Evolutionary conservation across 2,888 invertebrate genomes (phyloP).

Genomic region (Mongoloraphidia duomilia): DNA sequence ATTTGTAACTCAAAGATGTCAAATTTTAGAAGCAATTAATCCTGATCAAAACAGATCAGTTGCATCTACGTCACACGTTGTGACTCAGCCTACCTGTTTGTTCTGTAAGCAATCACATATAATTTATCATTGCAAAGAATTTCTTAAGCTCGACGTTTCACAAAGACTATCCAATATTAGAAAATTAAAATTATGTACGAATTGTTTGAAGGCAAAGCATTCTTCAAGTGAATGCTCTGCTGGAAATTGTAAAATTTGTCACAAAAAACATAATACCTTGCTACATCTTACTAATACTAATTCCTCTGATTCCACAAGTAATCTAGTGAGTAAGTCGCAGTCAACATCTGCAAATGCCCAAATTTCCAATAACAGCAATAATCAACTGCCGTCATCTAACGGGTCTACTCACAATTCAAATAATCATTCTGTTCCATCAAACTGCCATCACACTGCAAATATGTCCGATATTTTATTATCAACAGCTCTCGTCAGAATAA

Average conservation of each 20-base stretch:
- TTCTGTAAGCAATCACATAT: not conserved
- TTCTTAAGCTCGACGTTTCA: not conserved
- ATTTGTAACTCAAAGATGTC: not conserved
- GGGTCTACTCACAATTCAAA: not conserved
- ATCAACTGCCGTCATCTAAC: no score
- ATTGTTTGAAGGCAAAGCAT: not conserved
- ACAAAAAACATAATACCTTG: not conserved
- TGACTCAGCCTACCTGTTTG: not conserved
- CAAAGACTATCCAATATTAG: not conserved
- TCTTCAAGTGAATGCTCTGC: not conserved
- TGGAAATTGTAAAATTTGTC: not conserved
- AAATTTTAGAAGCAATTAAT: not conserved
- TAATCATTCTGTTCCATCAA: no score
- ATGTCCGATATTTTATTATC: no score
- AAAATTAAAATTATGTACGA: not conserved
- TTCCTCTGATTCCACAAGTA: no score
- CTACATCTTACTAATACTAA: no score
- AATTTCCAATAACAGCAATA: not conserved
- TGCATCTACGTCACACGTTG: no score
- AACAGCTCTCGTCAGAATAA: constrained; percentile 11
- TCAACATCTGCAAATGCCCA: no score
- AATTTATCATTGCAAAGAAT: not conserved
- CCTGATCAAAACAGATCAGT: no score
- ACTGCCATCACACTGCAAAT: no score
- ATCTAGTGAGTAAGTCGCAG: no score